Evolutionary conservation across 2,113 vertebrate genomes (phyloP).

Genomic region (Bettongia penicillata): DNA sequence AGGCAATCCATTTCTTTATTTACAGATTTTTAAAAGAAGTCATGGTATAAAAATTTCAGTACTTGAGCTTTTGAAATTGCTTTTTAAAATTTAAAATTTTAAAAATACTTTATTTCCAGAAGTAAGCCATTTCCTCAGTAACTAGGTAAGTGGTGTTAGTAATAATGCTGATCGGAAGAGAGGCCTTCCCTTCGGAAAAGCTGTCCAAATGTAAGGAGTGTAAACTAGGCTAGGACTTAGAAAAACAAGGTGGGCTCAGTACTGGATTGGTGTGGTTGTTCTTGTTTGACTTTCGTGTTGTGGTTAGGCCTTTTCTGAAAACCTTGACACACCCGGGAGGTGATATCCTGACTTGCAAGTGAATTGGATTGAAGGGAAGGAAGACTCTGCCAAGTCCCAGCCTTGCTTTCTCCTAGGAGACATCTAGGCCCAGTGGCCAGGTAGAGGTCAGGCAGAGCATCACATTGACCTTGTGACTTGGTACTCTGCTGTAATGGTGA

Average conservation of each 20-base stretch:
- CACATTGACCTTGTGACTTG: background rate
- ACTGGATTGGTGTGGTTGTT: background rate
- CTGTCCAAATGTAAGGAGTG: conserved; percentile 6
- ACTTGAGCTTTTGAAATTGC: conserved; percentile 60
- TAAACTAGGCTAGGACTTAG: background rate
- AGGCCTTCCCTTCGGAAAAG: conserved; percentile 3
- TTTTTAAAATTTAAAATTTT: conserved; percentile 49
- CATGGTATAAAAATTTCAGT: conserved; percentile 58
- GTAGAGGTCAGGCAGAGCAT: background rate
- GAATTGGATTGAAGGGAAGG: too few relatives aligned
- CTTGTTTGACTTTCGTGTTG: too few relatives aligned
- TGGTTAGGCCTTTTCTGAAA: too few relatives aligned
- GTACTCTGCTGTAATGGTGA: background rate
- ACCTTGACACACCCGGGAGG: too few relatives aligned
- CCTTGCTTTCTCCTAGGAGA: too few relatives aligned
- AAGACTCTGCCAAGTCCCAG: too few relatives aligned
- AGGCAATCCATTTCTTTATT: background rate
- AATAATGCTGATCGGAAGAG: background rate
- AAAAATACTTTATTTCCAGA: background rate
- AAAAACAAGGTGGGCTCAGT: background rate
- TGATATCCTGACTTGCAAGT: too few relatives aligned
- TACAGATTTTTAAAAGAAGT: conserved; percentile 58
- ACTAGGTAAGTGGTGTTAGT: background rate
- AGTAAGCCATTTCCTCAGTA: conserved; percentile 8
- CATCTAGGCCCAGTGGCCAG: too few relatives aligned